Conservation (phyloP, 2,888 invertebrate genomes). For the Cephus pulcher region DNA sequence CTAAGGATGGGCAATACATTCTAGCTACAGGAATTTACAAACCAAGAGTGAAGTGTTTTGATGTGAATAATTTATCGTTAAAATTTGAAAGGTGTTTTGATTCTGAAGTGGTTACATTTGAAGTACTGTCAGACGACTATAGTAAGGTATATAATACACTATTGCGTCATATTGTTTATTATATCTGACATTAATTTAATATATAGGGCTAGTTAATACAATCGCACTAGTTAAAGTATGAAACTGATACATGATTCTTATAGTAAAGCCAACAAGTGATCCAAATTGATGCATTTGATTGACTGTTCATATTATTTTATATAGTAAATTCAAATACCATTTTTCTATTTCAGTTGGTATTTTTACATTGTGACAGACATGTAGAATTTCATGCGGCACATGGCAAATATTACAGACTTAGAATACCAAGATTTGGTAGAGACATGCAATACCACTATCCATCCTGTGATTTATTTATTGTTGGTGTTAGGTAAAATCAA, state of each 20-base stretch:
- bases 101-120: slow-evolving; percentile 94
- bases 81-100: slow-evolving; percentile 99
- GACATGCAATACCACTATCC: slow-evolving; percentile 92
- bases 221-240: not conserved
- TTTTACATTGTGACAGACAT: slow-evolving; percentile 90
- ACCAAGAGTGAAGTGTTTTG: slow-evolving; percentile 95
- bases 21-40: slow-evolving; percentile 96
- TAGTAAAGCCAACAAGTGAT: not conserved
- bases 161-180: not conserved
- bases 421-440: slow-evolving; percentile 95
- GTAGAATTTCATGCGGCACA: slow-evolving; percentile 96
- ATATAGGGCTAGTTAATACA: too few species aligned
- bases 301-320: not conserved
- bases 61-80: slow-evolving; percentile 93
- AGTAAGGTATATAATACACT: slow-evolving; percentile 77
- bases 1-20: slow-evolving; percentile 92
- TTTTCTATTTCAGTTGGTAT: slow-evolving; percentile 78
- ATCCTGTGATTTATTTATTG: slow-evolving; percentile 92
- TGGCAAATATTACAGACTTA: slow-evolving; percentile 88
- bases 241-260: not conserved
- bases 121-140: slow-evolving; percentile 94
- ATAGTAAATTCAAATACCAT: slow-evolving; percentile 18
- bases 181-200: not conserved
- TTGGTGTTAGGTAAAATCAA: slow-evolving; percentile 82
- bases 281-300: not conserved